These are phyloP conservation scores for Limnephilus marmoratus DNA, from an alignment of 2,888 invertebrate genomes.

Conservation along the genomic window DNA sequence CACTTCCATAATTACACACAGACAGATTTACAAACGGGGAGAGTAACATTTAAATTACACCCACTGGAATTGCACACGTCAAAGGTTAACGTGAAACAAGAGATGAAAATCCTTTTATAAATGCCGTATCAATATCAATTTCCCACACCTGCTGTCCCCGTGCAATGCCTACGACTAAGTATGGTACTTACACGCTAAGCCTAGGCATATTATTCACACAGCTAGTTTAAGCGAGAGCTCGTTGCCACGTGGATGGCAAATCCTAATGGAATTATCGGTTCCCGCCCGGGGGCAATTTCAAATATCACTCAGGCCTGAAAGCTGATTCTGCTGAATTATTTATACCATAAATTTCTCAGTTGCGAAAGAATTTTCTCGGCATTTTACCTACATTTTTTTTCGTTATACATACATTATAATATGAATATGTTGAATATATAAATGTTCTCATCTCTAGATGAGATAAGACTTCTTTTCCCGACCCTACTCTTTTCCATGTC, in stretches of 20 bases:
- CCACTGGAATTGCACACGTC: no score
- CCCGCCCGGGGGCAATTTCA: not conserved
- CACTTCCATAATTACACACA: no score
- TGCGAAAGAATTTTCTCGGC: not conserved
- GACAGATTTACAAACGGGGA: no score
- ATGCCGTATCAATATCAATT: not conserved
- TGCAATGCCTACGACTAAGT: not conserved
- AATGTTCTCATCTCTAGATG: no score
- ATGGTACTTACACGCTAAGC: not conserved
- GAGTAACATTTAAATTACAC: no score
- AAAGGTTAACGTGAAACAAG: no score
- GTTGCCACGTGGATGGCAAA: not conserved
- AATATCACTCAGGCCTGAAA: not conserved
- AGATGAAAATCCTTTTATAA: not conserved
- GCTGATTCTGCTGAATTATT: not conserved
- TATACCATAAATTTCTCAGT: not conserved
- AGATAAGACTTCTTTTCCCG: no score
- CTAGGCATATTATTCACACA: not conserved
- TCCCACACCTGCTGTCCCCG: not conserved
- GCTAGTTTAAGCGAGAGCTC: not conserved
- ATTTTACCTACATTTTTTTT: not conserved
- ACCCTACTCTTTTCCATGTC: no score
- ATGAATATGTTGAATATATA: not conserved
- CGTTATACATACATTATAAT: not conserved
- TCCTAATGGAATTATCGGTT: conserved; percentile 2